phyloP scores from a whole-genome alignment of 2,113 vertebrate species.

The Xenopus tropicalis region UCB_Xtro_10.0 CM004451.2:77984501-77985000 shows the following conservation, averaged over 20 bases:
- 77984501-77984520: conserved; percentile 39
- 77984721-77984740: conserved; percentile 1
- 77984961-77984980: no score
- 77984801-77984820: background rate
- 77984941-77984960: no score
- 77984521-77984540: conserved; percentile 46
- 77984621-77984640: conserved; percentile 56
- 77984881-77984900: no score
- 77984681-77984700: conserved; percentile 45
- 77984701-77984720: conserved; percentile 35
- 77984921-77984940: no score
- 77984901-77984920: no score
- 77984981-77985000: no score
- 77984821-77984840: no score
- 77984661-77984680: conserved; percentile 50
- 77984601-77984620: conserved; percentile 60
- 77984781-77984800: background rate
- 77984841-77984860: no score
- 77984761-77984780: background rate
- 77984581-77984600: conserved; percentile 63
- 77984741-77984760: conserved; percentile 29
- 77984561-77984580: conserved; percentile 47
- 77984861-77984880: no score
- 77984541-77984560: conserved; percentile 48
- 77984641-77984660: conserved; percentile 55